Base-by-base conservation (phyloP, 64 coral and sea anemone genomes). In the Montipora cactus region DNA sequence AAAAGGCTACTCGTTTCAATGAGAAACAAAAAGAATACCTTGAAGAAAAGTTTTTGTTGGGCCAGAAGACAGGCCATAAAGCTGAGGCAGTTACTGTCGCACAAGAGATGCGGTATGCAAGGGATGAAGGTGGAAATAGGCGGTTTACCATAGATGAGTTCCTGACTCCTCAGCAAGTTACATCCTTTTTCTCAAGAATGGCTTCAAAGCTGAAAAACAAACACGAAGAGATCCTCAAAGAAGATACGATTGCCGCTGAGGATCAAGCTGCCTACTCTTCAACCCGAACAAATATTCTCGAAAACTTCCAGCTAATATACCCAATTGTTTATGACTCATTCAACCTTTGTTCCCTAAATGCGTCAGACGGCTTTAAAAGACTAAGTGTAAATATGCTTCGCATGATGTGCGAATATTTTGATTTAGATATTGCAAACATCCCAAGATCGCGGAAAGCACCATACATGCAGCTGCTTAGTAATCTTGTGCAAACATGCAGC, bases 311-410 rank as follows among this genome's bases (percentile, higher is more conserved):
- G 68, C 14, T 92, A 21, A 75, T 57, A 12, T 71, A 87, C 70
- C 80, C 91, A 78, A 76, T 92, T 37, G 74, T 92, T 58, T 92
- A 77, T 25, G 90, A 92, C 23, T 47, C 81, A 3, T 92, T 82
- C 69, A 92, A 92, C 52, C 46, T 92, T 4, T 92, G 90, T 64
- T n/a, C 5, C 71, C 21, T 92, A 53, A 13, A 74, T 8, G 14
- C 66, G 74, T 88, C 22, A 28, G 51, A 80, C 18, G 19, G 51
- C 45, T 1, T 80, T 20, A 80, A 80, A 21, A 80, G 47, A 44
- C 51, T 80, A 15, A 80, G 18, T 14, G n/a, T 80, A 4, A 51
- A 6, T 16, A 48, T 80, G 78, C 78, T 80, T 80, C 47, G 78
- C 78, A 25, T 74, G n/a, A 74, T 74, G 22, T 74, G 71, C 71